Conservation (phyloP, 2,888 invertebrate genomes). For the Troglohyphantes excavatus region DNA sequence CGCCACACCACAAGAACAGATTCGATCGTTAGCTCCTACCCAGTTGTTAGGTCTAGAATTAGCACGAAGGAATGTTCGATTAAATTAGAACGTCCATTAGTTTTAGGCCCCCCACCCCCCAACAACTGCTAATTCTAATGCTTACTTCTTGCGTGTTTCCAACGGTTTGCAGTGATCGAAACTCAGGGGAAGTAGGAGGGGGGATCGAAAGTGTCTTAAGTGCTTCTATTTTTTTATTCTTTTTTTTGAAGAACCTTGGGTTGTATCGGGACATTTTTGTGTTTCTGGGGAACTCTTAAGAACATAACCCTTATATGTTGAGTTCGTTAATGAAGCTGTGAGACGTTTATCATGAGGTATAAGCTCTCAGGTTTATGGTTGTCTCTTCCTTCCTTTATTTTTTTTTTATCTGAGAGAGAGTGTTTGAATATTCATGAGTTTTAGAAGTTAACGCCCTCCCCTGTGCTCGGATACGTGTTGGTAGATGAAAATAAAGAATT, state of each 20-base stretch:
- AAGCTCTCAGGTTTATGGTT: conserved; percentile 31
- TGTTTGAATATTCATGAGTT: conserved; percentile 69
- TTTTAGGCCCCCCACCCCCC: conserved; percentile 26
- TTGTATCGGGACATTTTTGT: conserved; percentile 19
- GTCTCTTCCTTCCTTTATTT: conserved; percentile 10
- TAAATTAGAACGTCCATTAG: conserved; percentile 72
- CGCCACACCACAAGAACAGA: conserved; percentile 46
- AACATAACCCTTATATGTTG: conserved; percentile 28
- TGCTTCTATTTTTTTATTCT: conserved; percentile 38
- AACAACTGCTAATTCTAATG: conserved; percentile 16
- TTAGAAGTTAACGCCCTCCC: neutral
- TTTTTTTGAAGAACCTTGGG: neutral
- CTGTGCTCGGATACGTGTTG: neutral
- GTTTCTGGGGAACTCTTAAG: neutral
- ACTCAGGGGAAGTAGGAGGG: conserved; percentile 20
- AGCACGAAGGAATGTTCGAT: conserved; percentile 68
- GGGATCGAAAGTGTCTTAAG: conserved; percentile 28
- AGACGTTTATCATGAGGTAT: conserved; percentile 42
- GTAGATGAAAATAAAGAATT: conserved; percentile 23
- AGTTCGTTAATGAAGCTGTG: conserved; percentile 31
- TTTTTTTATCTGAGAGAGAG: neutral
- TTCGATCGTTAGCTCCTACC: conserved; percentile 55
- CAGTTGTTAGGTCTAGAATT: conserved; percentile 65
- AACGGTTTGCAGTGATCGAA: neutral
- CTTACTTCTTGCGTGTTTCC: conserved; percentile 40